Conservation (phyloP, 2,888 invertebrate species). For the Orthonevra nobilis region DNA sequence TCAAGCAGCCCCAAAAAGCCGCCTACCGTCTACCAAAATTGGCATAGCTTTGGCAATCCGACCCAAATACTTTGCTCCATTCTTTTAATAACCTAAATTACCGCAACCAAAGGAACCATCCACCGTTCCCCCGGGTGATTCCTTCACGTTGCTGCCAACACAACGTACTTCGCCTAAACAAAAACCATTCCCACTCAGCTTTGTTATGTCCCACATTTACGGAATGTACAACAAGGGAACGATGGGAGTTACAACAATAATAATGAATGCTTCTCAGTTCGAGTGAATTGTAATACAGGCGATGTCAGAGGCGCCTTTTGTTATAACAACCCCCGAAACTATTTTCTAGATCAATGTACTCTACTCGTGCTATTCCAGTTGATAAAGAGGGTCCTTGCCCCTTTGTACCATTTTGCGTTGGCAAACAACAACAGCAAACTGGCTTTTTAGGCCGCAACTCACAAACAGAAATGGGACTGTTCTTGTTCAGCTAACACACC, state of each 20-base stretch:
- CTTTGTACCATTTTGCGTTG: slow-evolving; percentile 14
- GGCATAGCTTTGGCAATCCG: too few relatives aligned
- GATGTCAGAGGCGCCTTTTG: slow-evolving; percentile 25
- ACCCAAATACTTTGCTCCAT: too few relatives aligned
- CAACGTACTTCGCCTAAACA: slow-evolving; percentile 12
- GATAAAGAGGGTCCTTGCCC: slow-evolving; percentile 42
- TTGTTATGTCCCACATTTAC: slow-evolving; percentile 36
- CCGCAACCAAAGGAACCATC: neutral
- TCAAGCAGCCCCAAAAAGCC: too few relatives aligned
- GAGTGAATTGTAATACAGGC: too few relatives aligned
- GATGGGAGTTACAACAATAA: slow-evolving; percentile 28
- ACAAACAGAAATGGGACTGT: slow-evolving; percentile 19
- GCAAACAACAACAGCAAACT: neutral
- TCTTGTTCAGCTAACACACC: slow-evolving; percentile 8
- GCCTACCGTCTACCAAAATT: too few relatives aligned
- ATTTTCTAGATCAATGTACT: slow-evolving; percentile 60
- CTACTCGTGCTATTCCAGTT: slow-evolving; percentile 56
- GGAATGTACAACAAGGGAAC: slow-evolving; percentile 1
- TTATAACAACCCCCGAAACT: slow-evolving; percentile 50
- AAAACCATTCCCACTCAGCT: too few relatives aligned
- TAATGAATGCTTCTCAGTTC: too few relatives aligned
- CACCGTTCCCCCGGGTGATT: slow-evolving; percentile 15
- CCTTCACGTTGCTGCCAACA: slow-evolving; percentile 1
- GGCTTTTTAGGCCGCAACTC: slow-evolving; percentile 28
- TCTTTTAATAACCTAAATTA: slow-evolving; percentile 48